Conservation (phyloP, 53 echinoderm and acorn worm genomes). For the Paracentrotus lividus region DNA sequence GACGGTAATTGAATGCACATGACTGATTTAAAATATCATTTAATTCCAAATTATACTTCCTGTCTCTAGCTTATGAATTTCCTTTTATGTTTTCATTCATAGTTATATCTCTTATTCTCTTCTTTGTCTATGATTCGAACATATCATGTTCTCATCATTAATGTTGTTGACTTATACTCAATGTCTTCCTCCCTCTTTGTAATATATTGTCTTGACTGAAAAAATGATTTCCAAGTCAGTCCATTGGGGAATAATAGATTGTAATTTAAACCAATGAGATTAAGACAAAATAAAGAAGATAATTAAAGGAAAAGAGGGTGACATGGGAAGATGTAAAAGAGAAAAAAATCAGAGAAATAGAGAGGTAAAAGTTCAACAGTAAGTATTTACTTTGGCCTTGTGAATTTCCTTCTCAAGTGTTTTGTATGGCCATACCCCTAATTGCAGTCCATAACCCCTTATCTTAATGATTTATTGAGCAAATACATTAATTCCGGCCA, state of each 20-base stretch:
- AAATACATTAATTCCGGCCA: conserved; percentile 45
- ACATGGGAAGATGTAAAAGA: neutral
- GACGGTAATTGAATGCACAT: neutral
- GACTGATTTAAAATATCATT: conserved; percentile 3
- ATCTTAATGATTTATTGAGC: conserved; percentile 45
- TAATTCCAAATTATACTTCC: neutral
- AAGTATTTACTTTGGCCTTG: conserved; percentile 23
- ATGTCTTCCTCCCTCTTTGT: no score
- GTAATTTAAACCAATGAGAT: no score
- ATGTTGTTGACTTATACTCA: no score
- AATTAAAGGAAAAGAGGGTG: neutral
- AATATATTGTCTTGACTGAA: no score
- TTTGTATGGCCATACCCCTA: neutral
- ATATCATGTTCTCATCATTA: neutral
- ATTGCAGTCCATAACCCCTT: conserved; percentile 14
- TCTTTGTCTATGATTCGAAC: neutral
- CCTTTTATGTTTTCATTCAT: neutral
- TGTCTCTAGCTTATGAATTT: neutral
- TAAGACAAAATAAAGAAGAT: no score
- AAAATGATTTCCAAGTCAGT: no score
- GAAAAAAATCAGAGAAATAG: neutral
- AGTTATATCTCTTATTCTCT: neutral
- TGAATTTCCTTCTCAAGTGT: conserved; percentile 4
- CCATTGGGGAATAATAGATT: no score
- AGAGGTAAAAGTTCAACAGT: neutral